Base-by-base conservation (phyloP, 2,113 vertebrate species). In the Sus scrofa region DNA sequence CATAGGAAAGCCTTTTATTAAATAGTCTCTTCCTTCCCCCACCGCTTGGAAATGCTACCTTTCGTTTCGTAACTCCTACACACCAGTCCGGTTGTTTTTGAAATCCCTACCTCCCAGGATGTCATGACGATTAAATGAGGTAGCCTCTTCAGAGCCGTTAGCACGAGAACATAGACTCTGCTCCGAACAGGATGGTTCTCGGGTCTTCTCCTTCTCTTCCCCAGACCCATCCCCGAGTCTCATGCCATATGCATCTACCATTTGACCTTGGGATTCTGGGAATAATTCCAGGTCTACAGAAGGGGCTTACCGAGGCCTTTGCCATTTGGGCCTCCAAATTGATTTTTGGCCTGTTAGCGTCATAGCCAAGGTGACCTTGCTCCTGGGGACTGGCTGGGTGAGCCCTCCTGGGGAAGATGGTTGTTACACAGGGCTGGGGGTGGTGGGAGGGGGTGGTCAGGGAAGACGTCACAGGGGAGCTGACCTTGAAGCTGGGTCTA, bases 211-310 rank as follows among this genome's bases (percentile, higher is more conserved):
- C 39, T 58, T 24, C 82, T 12, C 50, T 16, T n/a, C 22, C 5
- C 24, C 56, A 78, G 70, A 19, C 89, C 95, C 37, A 0, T n/a
- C 10, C 15, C 12, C 24, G 16, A 9, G 37, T 39, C 26, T 74
- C 58, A 3, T 1, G 27, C 74, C 84, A 54, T 52, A 20, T 34
- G n/a, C 83, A 83, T 56, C 74, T 34, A 30, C 79, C 19, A 0
- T 30, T 82, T 95, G 85, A 88, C 60, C 52, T 63, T 92, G 79
- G 79, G 70, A 16, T 60, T 75, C 68, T 87, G 95, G 81, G 65
- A 70, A 68, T 6, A 4, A 20, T 34, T 93, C 86, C 58, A 60
- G 39, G 56, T 10, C 52, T 37, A 92, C 95, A 94, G 96, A 75
- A 67, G 79, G 85, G 44, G 78, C 54, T 81, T 81, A n/a, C 44